A percentile compares a stretch with the other conserved stretches of the same genome.
phyloP scores from a whole-genome alignment of 2,888 invertebrate genomes.

The Sclerodermus sp. region DNA sequence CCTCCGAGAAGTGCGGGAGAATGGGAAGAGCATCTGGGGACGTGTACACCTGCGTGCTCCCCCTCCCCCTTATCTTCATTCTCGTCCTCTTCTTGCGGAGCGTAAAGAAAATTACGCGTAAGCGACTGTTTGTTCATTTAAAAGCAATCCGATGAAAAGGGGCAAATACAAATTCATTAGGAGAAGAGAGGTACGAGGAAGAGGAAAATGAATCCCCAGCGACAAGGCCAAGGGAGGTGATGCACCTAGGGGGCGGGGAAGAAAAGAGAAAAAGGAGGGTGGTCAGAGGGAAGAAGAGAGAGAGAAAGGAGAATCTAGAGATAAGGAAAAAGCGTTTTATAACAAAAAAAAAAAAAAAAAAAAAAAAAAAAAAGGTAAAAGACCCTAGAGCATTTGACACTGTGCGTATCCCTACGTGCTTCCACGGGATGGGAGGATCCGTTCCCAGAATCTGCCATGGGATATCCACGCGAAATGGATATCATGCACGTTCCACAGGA shows the following conservation, averaged over 20 bases:
- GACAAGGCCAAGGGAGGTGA: no score
- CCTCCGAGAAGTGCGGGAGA: slow-evolving; percentile 3
- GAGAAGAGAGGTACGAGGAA: no score
- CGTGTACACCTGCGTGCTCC: no score
- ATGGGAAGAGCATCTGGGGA: background rate
- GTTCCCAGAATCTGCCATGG: slow-evolving; percentile 33
- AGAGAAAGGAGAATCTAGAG: background rate
- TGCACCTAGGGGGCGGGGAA: background rate
- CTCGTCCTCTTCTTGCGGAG: no score
- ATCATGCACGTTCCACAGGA: slow-evolving; percentile 33
- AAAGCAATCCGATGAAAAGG: no score
- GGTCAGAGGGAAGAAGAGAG: slow-evolving; percentile 3
- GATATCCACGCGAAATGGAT: slow-evolving; percentile 35
- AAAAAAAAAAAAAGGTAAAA: background rate
- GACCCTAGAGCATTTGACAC: slow-evolving; percentile 22
- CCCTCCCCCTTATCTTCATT: no score
- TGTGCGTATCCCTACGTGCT: slow-evolving; percentile 30
- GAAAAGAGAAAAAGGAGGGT: slow-evolving; percentile 10
- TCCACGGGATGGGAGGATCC: slow-evolving; percentile 34
- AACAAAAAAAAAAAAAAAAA: no score
- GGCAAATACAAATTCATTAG: no score
- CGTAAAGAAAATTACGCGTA: no score
- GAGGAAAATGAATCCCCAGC: no score
- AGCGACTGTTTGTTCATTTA: no score
- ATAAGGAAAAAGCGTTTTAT: no score